Base-by-base conservation (phyloP, 2,113 vertebrate genomes). In the Benitochromis conjunctus region DNA sequence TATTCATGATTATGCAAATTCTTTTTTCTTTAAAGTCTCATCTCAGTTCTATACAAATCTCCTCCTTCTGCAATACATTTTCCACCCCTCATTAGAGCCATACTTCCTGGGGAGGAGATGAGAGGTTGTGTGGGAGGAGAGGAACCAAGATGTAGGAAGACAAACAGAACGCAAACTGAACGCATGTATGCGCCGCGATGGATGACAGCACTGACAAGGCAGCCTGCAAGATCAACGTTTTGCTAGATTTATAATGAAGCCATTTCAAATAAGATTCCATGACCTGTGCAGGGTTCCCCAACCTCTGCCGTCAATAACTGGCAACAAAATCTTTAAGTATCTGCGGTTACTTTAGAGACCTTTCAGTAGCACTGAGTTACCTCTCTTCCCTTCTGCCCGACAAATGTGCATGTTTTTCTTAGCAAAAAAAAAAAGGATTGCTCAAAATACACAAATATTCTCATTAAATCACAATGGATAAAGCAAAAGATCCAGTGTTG, bases 101-200 rank as follows among this genome's bases (percentile, higher is more conserved):
- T 84, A 71, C 77, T 26, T 86, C 82, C 53, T 74, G 56, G 62
- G 62, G 62, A 85, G 41, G 31, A 86, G 77, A 92, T 81, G 83
- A 89, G 79, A 82, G 43, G 31, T 11, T 85, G 80, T 71, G 84
- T 90, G 79, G 91, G 86, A 82, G 91, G 84, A 87, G 53, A 88
- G 46, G 29, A 38, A 81, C 36, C 4, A 57, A 79, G 46, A 43
- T 11, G 29, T 19, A 48, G 54, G 66, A 81, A 85, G 71, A 85
- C 81, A 81, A 86, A 80, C 80, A 87, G 71, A 54, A 81, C 3
- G 46, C 77, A 79, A 79, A 82, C 26, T 9, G 69, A 77, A 88
- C 60, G 78, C 41, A 43, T 53, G 36, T 74, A 58, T 36, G 24
- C 34, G 41, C 48, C 29, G 21, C 19, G 5, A 54, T 71, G 62